Conservation (phyloP, 1,140 invertebrate genomes). For the Coptotermes formosanus region DNA sequence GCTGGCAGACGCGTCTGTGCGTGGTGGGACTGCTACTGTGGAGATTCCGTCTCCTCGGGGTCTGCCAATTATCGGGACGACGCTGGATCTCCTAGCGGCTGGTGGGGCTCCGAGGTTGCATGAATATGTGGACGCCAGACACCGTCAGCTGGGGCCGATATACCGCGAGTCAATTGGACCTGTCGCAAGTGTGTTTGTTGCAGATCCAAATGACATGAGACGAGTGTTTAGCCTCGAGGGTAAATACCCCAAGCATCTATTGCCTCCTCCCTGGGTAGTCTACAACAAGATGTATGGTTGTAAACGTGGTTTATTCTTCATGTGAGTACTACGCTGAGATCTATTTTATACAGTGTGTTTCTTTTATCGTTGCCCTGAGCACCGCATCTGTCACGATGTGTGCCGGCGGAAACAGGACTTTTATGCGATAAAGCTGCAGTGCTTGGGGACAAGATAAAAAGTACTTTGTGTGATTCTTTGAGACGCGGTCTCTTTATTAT, state of each 20-base stretch:
- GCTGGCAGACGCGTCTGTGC: conserved; percentile 16
- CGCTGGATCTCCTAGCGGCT: conserved; percentile 51
- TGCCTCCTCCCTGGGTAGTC: conserved; percentile 78
- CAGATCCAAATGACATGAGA: conserved; percentile 65
- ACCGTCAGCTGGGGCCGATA: conserved; percentile 70
- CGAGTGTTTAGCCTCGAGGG: conserved; percentile 74
- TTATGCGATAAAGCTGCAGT: no score
- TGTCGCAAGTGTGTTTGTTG: conserved; percentile 67
- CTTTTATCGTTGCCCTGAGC: no score
- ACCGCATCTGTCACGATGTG: no score
- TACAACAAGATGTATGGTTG: conserved; percentile 72
- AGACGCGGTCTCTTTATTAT: no score
- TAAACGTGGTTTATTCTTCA: conserved; percentile 80
- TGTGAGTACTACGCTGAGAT: conserved; percentile 55
- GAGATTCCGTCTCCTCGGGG: conserved; percentile 50
- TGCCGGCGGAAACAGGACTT: no score
- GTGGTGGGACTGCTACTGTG: background rate
- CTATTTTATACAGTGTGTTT: background rate
- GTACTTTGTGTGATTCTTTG: no score
- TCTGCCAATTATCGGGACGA: conserved; percentile 57
- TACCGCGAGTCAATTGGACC: conserved; percentile 70
- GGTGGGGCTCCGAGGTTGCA: conserved; percentile 60
- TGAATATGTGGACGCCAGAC: conserved; percentile 69
- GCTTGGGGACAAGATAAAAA: no score
- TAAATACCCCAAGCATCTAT: conserved; percentile 70